Evolutionary conservation across 2,113 vertebrate species (phyloP), one percentile per base, ranked within the genome.

Genomic region (Hippocampus zosterae): DNA sequence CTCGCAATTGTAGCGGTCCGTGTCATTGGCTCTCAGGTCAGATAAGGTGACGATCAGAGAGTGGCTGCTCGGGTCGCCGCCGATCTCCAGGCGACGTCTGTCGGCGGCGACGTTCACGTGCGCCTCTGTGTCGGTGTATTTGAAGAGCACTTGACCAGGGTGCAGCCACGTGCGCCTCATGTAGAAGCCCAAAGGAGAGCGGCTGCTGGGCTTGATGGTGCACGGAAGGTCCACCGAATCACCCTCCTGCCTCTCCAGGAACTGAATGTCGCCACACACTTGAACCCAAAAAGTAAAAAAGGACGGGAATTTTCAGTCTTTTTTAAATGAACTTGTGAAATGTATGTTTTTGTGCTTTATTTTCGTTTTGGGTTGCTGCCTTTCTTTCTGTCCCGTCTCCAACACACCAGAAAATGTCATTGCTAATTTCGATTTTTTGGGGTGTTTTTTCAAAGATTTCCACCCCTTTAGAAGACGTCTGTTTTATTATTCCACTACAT

Each of bases 1-100:
- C 48, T 83, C 75, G 0, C 92, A 93, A 80, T 12, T 1, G 85
- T 92, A 93, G 12, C 73, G 57, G 72, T 90, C 90, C 0, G 89
- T 90, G 84, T 93, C 91, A 0, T 0, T 11, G 67, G 29, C 57
- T 9, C 37, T 74, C 68, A 93, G 87, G 55, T 81, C 40, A 1
- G 75, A 70, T 74, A 93, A 41, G 73, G 71, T 91, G 44, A 92
- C 79, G 0, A 83, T 85, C 11, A 91, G 11, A 0, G 23, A 23
- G 25, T 18, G 65, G 40, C 0, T 48, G 12, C 41, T 56, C 0
- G 83, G 75, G 65, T 85, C 63, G 0, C 84, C 85, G 0, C 44
- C 70, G 5, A 86, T 79, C 0, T 6, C 61, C 64, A 72, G 57
- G 37, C 91, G 90, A 2, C 3, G 8, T 2, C n/a, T n/a, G 62